Base-by-base conservation (phyloP, 1,140 invertebrate species). In the Brachionus calyciflorus region DNA sequence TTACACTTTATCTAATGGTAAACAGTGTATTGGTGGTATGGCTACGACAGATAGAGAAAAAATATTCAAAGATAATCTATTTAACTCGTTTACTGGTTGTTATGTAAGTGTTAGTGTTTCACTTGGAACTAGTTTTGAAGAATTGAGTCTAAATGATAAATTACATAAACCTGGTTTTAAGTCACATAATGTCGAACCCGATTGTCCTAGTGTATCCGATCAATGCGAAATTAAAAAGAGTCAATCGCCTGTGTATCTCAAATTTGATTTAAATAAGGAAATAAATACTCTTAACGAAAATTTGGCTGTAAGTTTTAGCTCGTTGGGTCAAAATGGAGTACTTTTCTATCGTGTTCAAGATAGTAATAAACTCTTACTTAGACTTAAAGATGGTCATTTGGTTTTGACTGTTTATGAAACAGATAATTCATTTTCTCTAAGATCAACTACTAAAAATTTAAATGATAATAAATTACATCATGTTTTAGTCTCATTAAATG, bases 1-100 rank as follows among this genome's bases (percentile, higher is more conserved):
- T 33, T 73, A 51, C 10, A 51, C 69, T 10, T 51, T 73, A 33
- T 51, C 46, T 12, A 49, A 55, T 41, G 69, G 69, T 24, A 49
- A 51, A 40, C 69, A 73, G 24, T 73, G 69, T 40, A 55, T 73
- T 17, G 69, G 69, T 55, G 69, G 69, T n/a, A 49, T 73, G 33
- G 24, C 40, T 21, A 37, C 69, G 12, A 73, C 69, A 12, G 69
- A 73, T 33, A 21, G 69, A n/a, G 69, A 73, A 51, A 55, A 55
- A 49, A 41, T 51, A 40, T 73, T 73, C 46, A 73, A 73, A 73
- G 69, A 73, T 28, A 26, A 44, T 21, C 24, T 51, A n/a, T 73
- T 73, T 49, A 24, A 73, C 24, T 40, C 28, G 7, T 73, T 73
- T 28, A 55, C 37, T 33, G 69, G 69, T 26, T 73, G 69, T 21